Evolutionary conservation across 2,113 vertebrate species (phyloP), one percentile per base, ranked within the genome.

Genomic region (Xenus cinereus): DNA sequence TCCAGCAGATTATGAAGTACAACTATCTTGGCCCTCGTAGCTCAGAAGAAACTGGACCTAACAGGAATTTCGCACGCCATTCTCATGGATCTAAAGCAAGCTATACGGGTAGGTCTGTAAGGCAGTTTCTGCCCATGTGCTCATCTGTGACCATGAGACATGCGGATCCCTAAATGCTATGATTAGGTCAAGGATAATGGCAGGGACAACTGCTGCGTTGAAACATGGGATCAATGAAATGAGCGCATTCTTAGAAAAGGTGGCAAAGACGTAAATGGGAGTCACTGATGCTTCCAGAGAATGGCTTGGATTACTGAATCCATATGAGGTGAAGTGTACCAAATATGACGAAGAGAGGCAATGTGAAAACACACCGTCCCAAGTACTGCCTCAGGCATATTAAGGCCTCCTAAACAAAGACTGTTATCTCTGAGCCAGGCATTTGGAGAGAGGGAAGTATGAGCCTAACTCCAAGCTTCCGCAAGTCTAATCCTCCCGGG

Each of bases 31-130:
- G 95, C 96, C 94, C 95, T 94, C 6, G 0, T 87, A 59, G 93
- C 87, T 96, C 96, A 89, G 96, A 95, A 98, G 97, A 97, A 98
- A 97, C 94, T 95, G 74, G 96, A 97, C 96, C 97, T 95, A 30
- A 69, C 1, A 95, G 91, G 97, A 98, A 98, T 98, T 97, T 98
- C 85, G 4, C 97, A 79, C 80, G 51, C 96, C 68, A 6, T 90
- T 97, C 96, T 85, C 85, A 28, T 95, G 95, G 95, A 87, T 93
- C 91, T 95, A 86, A 93, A 57, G 93, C 27, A 2, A 79, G 94
- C 84, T 73, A 21, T 30, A n/a, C 1, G 82, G 93, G 84, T 87
- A 69, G 78, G 62, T n/a, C 84, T 20, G 59, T 26, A 39, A 72
- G 26, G 90, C 95, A 67, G 90, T 64, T 96, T 81, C 87, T 93